Conservation (phyloP, 37 sponge, comb jelly and placozoan species). For the Spongilla lacustris region DNA sequence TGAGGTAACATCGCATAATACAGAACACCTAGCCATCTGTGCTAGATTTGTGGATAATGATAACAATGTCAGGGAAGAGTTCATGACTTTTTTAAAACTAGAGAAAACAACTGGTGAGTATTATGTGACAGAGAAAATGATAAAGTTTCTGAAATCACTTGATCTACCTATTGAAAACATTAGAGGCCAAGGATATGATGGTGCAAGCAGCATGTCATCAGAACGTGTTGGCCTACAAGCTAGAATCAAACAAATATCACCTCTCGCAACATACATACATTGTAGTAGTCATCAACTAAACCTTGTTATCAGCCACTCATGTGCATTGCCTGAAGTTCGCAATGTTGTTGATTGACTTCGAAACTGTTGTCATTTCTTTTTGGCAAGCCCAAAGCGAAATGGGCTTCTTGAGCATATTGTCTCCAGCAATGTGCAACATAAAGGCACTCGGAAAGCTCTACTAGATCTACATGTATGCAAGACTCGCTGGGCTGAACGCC, state of each 20-base stretch:
- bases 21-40: too few species aligned
- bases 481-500: constrained; percentile 58
- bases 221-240: constrained; percentile 41
- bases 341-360: constrained; percentile 43
- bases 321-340: constrained; percentile 40
- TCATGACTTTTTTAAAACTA: background rate
- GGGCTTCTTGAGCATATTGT: constrained; percentile 34
- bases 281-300: constrained; percentile 62
- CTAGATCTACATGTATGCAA: constrained; percentile 52
- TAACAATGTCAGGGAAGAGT: constrained; percentile 6
- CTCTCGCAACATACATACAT: constrained; percentile 50
- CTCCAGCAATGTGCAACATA: constrained; percentile 7
- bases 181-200: constrained; percentile 61
- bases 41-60: too few species aligned
- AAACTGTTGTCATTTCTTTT: constrained; percentile 8
- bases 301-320: constrained; percentile 40
- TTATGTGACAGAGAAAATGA: background rate
- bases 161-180: constrained; percentile 26
- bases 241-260: constrained; percentile 38
- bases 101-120: constrained; percentile 5
- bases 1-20: too few species aligned
- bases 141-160: constrained; percentile 19
- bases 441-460: constrained; percentile 27
- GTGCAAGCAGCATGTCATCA: constrained; percentile 41
- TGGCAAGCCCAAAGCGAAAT: constrained; percentile 32